A percentile compares a stretch with the other conserved stretches of the same genome.
Conservation (phyloP, 2,113 vertebrate genomes). For the Paratilapia polleni region DNA sequence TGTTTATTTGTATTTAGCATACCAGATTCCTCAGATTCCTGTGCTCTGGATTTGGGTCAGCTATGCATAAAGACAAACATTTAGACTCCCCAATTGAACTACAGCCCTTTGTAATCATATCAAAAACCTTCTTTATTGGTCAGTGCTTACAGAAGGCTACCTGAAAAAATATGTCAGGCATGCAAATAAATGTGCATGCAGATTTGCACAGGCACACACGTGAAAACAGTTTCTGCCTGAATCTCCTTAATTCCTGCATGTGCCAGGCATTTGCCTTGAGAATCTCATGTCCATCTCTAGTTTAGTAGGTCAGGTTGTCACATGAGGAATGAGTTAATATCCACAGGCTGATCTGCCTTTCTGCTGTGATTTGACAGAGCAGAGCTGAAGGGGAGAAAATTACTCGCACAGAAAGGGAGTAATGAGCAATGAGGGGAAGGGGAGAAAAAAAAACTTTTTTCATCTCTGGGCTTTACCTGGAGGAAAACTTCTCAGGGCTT, state of each 20-base stretch:
- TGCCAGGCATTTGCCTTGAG: slow-evolving; percentile 17
- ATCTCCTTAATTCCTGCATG: slow-evolving; percentile 21
- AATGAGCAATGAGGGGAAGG: not conserved
- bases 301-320: slow-evolving; percentile 64
- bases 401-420: not conserved
- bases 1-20: slow-evolving; percentile 51
- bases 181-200: slow-evolving; percentile 1
- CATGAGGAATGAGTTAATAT: slow-evolving; percentile 45
- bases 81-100: slow-evolving; percentile 34
- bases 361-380: slow-evolving; percentile 27
- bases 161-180: slow-evolving; percentile 39
- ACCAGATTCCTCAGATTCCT: slow-evolving; percentile 59
- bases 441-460: not conserved
- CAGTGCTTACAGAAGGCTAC: slow-evolving; percentile 16
- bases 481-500: not conserved
- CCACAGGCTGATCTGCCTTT: slow-evolving; percentile 20
- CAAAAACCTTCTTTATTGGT: slow-evolving; percentile 36
- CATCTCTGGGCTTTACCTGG: slow-evolving; percentile 1
- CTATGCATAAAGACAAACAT: slow-evolving; percentile 55
- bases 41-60: slow-evolving; percentile 37
- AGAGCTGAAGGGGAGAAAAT: slow-evolving; percentile 20
- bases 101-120: slow-evolving; percentile 33
- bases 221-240: not conserved
- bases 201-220: not conserved
- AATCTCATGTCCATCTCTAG: slow-evolving; percentile 7